Base-by-base conservation (phyloP, 1,140 invertebrate genomes). In the Caenorhabditis tropicalis region DNA sequence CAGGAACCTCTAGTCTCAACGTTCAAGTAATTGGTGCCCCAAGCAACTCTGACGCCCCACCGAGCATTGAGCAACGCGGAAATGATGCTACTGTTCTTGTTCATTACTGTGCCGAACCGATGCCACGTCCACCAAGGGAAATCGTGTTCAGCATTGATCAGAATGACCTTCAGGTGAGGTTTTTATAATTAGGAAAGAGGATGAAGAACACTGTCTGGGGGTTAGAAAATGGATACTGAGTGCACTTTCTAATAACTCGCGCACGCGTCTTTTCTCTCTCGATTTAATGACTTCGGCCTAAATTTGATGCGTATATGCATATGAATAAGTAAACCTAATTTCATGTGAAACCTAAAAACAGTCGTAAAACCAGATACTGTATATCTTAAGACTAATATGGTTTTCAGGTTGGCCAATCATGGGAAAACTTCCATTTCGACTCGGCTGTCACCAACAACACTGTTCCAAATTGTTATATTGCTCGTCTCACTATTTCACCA, bases 391-490 rank as follows among this genome's bases (percentile, higher is more conserved):
- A 79, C n/a, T 70, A 33, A 1, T 79, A 39, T 39, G 19, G 19
- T 49, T 81, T 91, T 65, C 89, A 91, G 82, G 81, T 91, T 46
- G 90, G 89, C 3, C 89, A 91, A 51, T 56, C 82, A 74, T 90
- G 90, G 90, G 86, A 91, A 36, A 91, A 91, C 82, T 91, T 91
- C 85, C 82, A 80, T 24, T 91, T 91, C 70, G 90, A 91, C n/a
- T 82, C 70, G 21, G 83, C 83, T 53, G 79, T 83, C 49, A 90
- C 91, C 58, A 91, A 91, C 79, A 91, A 91, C 82, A 89, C 88
- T 19, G 81, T 87, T 24, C 88, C 89, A 7, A 91, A 90, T 58
- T 91, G 90, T 79, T 90, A 84, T 81, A 81, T 88, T 24, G 90
- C 90, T 15, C 86, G 89, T 10, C 86, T 91, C 2, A 89, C 85